phyloP scores from a whole-genome alignment of 2,113 vertebrate species.

The Pampusana beccarii region DNA sequence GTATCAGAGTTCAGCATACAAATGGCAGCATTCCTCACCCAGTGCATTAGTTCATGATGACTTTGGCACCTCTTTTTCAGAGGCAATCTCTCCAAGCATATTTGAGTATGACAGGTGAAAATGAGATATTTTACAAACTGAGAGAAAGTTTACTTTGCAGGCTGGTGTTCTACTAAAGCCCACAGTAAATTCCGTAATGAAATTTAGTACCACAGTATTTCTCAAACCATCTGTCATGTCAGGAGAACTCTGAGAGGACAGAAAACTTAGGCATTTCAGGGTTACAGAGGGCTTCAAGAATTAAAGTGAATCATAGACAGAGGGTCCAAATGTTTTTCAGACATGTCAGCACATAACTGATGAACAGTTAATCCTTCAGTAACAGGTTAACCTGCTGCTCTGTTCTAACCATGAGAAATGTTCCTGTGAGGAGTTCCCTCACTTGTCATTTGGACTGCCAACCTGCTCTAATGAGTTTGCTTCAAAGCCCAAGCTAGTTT shows the following conservation, averaged over 20 bases:
- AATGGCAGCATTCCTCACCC: background rate
- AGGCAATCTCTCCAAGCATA: background rate
- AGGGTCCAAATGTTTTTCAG: conserved; percentile 45
- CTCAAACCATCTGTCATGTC: background rate
- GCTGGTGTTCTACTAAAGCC: background rate
- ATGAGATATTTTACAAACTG: background rate
- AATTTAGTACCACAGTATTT: background rate
- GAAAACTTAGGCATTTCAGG: background rate
- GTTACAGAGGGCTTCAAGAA: conserved; percentile 31
- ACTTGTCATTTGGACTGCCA: conserved; percentile 54
- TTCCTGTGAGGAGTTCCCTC: conserved; percentile 44
- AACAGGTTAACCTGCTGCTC: conserved; percentile 58
- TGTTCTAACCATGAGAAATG: conserved; percentile 60
- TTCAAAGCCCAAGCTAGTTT: conserved; percentile 31
- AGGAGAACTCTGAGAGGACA: background rate
- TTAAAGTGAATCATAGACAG: conserved; percentile 36
- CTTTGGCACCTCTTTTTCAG: background rate
- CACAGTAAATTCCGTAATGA: background rate
- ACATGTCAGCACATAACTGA: conserved; percentile 41
- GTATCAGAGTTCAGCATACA: background rate
- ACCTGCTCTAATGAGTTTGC: conserved; percentile 8
- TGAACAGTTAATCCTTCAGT: conserved; percentile 65
- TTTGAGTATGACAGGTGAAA: background rate
- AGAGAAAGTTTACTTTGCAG: background rate
- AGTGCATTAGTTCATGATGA: background rate